Conservation (phyloP, 2,888 invertebrate genomes). For the Clitarchus hookeri region DNA sequence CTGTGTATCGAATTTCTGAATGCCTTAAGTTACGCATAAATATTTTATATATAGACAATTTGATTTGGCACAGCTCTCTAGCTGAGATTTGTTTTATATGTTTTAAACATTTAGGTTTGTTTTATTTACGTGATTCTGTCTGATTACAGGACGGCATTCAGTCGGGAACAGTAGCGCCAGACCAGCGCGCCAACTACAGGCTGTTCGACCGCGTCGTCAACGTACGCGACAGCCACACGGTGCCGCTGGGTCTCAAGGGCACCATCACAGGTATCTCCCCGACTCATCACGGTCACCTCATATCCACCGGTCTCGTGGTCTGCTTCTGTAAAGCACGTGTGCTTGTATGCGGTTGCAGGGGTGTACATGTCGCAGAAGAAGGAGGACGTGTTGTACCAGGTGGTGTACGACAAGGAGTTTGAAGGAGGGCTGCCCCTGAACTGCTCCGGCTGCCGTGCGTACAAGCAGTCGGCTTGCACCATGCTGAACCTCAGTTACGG, state of each 20-base stretch:
- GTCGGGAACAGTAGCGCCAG: slow-evolving; percentile 65
- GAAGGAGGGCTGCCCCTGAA: slow-evolving; percentile 65
- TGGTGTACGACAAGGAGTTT: slow-evolving; percentile 81
- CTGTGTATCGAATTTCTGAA: no score
- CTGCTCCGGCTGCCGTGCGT: slow-evolving; percentile 57
- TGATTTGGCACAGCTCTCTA: no score
- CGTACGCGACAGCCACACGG: slow-evolving; percentile 72
- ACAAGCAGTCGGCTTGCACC: slow-evolving; percentile 58
- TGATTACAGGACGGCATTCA: slow-evolving; percentile 51
- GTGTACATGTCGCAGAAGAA: slow-evolving; percentile 56
- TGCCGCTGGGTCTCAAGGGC: slow-evolving; percentile 82
- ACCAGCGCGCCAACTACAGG: slow-evolving; percentile 65
- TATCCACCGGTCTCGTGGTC: no score
- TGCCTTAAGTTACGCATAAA: no score
- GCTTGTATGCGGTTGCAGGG: slow-evolving; percentile 46
- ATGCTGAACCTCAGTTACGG: slow-evolving; percentile 68
- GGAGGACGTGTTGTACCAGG: slow-evolving; percentile 69
- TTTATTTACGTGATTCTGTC: slow-evolving; percentile 32
- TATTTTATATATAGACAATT: no score
- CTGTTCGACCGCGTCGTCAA: slow-evolving; percentile 87
- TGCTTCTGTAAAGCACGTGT: background rate
- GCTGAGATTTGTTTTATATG: slow-evolving; percentile 3
- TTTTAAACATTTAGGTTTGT: background rate
- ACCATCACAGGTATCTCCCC: slow-evolving; percentile 70
- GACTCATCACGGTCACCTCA: no score